Base-by-base conservation (phyloP, 2,888 invertebrate species). In the Nemotelus pantherinus region DNA sequence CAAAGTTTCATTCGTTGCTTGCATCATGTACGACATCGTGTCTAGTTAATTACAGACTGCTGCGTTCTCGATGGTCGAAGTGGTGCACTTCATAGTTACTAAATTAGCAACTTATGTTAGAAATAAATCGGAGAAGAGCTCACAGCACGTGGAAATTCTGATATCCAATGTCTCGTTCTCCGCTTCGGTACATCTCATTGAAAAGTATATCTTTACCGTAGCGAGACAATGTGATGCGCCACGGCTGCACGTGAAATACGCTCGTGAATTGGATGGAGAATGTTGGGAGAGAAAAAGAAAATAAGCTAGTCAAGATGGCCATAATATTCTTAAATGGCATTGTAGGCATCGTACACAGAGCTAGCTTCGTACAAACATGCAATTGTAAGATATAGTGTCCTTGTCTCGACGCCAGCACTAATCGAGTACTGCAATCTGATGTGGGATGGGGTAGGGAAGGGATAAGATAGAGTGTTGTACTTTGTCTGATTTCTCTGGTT, bases 281-380 rank as follows among this genome's bases (percentile, higher is more conserved):
- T 45, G 44, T 25, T 45, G 9, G 48, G 72, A 74, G 72, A 47
- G 44, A 78, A 50, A 60, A 68, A 50, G 60, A 57, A 45, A 53
- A 64, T 50, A 47, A 70, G 45, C 3, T 43, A 41, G 43, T 55
- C 41, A 43, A 70, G 70, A 44, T 70, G 70, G n/a, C 55, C 55
- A 70, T 47, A 6, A 43, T 39, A 48, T 39, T 63, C 41, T 57
- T 63, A 71, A 76, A 78, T 63, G 25, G 77, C 58, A 53, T 72
- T 68, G 65, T 79, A 67, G 72, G 74, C 77, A 68, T 77, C 63
- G 41, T 50, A 77, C 76, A 79, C 55, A 45, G 74, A 79, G 74
- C 77, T 76, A 63, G 75, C 77, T 77, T 72, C 77, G 72, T 75
- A 70, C 74, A 74, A 60, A 63, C 63, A 60, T 60, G 48, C 60